A percentile compares a stretch with the other conserved stretches of the same genome.
Evolutionary conservation across 2,113 vertebrate genomes (phyloP).

Genomic region (Heterotilapia buettikoferi): DNA sequence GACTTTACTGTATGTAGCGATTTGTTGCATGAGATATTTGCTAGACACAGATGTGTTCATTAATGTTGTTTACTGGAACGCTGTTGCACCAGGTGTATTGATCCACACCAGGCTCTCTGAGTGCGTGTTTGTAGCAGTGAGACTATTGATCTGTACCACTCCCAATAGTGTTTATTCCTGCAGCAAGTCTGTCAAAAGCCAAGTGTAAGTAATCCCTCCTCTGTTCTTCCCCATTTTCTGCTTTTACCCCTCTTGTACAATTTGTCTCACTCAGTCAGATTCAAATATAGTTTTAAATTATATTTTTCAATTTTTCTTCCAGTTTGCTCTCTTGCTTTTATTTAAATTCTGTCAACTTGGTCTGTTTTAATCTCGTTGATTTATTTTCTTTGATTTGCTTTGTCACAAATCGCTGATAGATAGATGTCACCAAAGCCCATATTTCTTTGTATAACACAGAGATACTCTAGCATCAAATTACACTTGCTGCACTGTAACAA

Average conservation of each 20-base stretch:
- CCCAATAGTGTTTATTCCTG: slow-evolving; percentile 60
- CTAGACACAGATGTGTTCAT: slow-evolving; percentile 64
- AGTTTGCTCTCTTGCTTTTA: not conserved
- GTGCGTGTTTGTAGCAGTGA: slow-evolving; percentile 31
- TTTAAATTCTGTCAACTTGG: not conserved
- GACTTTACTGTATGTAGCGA: slow-evolving; percentile 3
- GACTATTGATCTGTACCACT: slow-evolving; percentile 55
- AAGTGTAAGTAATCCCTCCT: slow-evolving; percentile 62
- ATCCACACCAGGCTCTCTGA: slow-evolving; percentile 20
- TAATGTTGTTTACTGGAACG: slow-evolving; percentile 62
- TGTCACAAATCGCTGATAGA: not conserved
- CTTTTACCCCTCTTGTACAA: not conserved
- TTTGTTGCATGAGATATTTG: slow-evolving; percentile 46
- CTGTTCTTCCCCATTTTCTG: not conserved
- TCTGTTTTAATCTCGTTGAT: not conserved
- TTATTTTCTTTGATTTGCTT: not conserved
- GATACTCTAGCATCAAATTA: slow-evolving; percentile 5
- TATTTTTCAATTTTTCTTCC: not conserved
- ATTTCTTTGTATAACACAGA: not conserved
- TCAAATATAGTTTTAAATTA: slow-evolving; percentile 3
- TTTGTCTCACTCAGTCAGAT: slow-evolving; percentile 33
- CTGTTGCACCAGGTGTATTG: slow-evolving; percentile 53
- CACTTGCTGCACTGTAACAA: not conserved
- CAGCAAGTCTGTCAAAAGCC: slow-evolving; percentile 61
- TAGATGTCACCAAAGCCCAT: not conserved